These are phyloP conservation scores for Chionodraco myersi DNA, from an alignment of 2,113 vertebrate genomes.

Conservation along the genomic window DNA sequence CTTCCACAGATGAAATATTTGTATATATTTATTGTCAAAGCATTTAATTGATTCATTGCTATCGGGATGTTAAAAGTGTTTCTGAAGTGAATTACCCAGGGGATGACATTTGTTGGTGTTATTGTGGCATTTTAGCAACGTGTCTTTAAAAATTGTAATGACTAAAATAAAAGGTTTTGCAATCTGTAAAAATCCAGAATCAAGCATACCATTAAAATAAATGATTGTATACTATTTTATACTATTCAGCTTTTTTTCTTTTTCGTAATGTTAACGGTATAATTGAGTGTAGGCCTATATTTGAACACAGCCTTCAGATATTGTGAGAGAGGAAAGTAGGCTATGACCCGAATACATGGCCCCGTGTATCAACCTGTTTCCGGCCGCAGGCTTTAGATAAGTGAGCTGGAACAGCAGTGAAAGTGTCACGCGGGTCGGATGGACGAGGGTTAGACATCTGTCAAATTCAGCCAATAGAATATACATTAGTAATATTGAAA, in stretches of 20 bases:
- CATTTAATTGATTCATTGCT: too few species aligned
- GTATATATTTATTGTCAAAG: too few species aligned
- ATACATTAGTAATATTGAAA: constrained; percentile 42
- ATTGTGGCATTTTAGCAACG: background rate
- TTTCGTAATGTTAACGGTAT: background rate
- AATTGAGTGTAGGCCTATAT: background rate
- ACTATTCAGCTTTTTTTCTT: background rate
- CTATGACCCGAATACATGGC: background rate
- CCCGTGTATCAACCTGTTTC: background rate
- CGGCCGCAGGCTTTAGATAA: background rate
- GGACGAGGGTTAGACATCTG: constrained; percentile 56
- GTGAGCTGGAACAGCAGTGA: constrained; percentile 10
- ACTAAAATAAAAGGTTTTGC: background rate
- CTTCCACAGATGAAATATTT: too few species aligned
- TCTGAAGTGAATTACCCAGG: background rate
- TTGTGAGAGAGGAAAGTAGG: background rate
- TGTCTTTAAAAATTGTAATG: background rate
- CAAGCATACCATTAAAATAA: background rate
- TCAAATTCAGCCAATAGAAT: constrained; percentile 46
- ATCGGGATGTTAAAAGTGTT: too few species aligned
- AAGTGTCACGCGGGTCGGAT: constrained; percentile 3
- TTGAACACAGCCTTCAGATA: background rate
- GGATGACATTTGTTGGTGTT: background rate
- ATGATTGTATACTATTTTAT: background rate
- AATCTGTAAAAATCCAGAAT: background rate